Base-by-base conservation (phyloP, 2,888 invertebrate genomes). In the Drosophila paucipuncta region DNA sequence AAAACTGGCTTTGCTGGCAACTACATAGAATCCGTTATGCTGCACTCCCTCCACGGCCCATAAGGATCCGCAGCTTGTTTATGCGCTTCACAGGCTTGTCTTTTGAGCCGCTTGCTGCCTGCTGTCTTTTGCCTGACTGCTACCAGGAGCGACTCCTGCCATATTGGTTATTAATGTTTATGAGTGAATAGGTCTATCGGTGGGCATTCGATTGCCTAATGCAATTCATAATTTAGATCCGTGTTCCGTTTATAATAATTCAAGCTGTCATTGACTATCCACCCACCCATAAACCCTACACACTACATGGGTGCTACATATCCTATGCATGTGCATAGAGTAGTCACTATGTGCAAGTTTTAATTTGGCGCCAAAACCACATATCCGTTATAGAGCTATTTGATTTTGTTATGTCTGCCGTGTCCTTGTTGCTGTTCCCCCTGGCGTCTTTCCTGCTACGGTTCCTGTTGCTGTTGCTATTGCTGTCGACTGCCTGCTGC, bases 61-160 rank as follows among this genome's bases (percentile, higher is more conserved):
- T 2, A 43, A 22, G 43, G 11, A 43, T 78, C 63, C 63, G 61
- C 74, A 81, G 82, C 74, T 82, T 85, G 85, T 88, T 85, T 85
- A 85, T 88, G 72, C 82, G 88, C 82, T 88, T 85, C 85, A 85
- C 85, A 85, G 83, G 80, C 83, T 80, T 86, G 85, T 89, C 87
- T 78, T 77, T 69, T 61, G 54, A 49, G 78, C 78, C 69, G 52
- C 39, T 43, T 49, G 47, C 41, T 2, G 41, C 35, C 43, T 52
- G 47, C 49, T 41, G 39, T 41, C 39, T 50, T 39, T 1, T 30
- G 39, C 53, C 43, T 13, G 25, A 47, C 33, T 22, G n/a, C 50
- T 35, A 62, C 35, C 59, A 28, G 41, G 18, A 37, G 22, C 54
- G 37, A 65, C 71, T 58, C 30, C 62, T 67, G 74, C 64, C 77